A percentile compares a stretch with the other conserved stretches of the same genome.
Evolutionary conservation across 1,140 invertebrate species (phyloP).

Genomic region (Bombyx mandarina): DNA sequence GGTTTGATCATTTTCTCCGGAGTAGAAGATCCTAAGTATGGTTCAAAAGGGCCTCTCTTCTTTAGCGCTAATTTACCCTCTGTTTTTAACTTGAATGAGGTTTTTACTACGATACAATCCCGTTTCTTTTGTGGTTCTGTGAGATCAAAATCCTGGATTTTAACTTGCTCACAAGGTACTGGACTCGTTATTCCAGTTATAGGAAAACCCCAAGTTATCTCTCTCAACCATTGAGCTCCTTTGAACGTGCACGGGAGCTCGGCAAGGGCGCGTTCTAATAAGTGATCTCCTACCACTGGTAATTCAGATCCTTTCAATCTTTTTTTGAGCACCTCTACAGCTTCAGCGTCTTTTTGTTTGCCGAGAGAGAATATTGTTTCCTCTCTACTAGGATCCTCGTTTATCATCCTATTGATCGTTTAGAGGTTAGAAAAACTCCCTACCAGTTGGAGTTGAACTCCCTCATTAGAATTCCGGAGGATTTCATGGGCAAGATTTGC

Average conservation of each 20-base stretch:
- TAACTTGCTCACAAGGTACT: not conserved
- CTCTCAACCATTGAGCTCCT: not conserved
- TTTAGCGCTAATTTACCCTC: not conserved
- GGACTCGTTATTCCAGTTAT: not conserved
- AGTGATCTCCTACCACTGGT: too few relatives aligned
- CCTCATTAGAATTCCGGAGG: not conserved
- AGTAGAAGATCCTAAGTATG: not conserved
- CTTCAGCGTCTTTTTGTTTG: not conserved
- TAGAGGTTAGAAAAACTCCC: not conserved
- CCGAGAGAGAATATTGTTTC: not conserved
- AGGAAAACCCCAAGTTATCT: not conserved
- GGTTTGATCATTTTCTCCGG: not conserved
- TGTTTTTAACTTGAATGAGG: not conserved
- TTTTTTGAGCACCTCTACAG: not conserved
- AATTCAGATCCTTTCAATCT: not conserved
- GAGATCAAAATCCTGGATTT: not conserved
- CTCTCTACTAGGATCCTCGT: not conserved
- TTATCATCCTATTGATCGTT: not conserved
- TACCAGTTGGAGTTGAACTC: not conserved
- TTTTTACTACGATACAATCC: not conserved
- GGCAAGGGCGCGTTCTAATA: too few relatives aligned
- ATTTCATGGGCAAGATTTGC: not conserved
- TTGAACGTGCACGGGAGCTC: too few relatives aligned
- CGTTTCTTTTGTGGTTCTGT: not conserved
- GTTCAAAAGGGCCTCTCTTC: not conserved